A percentile compares a stretch with the other conserved stretches of the same genome.
Evolutionary conservation across 2,113 vertebrate genomes (phyloP).

Genomic region (Colius striatus): DNA sequence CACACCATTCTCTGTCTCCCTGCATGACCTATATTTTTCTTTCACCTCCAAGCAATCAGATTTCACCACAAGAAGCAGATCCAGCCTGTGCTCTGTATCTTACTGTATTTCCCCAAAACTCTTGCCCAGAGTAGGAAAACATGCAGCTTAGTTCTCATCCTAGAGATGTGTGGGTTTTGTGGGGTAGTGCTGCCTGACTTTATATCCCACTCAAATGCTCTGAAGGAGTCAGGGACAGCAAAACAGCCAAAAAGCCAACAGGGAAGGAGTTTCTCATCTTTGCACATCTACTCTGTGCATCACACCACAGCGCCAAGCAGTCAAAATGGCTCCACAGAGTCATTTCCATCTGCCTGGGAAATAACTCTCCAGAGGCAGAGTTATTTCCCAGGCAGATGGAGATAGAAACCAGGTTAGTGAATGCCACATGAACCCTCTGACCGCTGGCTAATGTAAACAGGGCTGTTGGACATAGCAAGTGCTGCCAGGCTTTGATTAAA

Average conservation of each 20-base stretch:
- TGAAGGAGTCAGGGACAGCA: neutral
- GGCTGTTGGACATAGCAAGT: neutral
- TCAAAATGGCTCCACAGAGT: rapidly evolving
- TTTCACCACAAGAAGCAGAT: neutral
- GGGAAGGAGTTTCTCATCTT: neutral
- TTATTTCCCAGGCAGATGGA: neutral
- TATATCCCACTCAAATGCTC: neutral
- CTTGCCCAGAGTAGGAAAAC: neutral
- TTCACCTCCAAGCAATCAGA: neutral
- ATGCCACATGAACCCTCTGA: rapidly evolving
- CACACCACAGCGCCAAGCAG: neutral
- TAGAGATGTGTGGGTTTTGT: neutral
- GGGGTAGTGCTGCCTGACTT: neutral
- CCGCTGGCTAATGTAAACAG: neutral
- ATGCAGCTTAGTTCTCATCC: neutral
- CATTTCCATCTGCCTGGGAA: too few relatives aligned
- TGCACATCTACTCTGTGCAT: rapidly evolving
- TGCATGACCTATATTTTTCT: neutral
- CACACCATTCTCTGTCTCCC: neutral
- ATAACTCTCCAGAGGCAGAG: rapidly evolving
- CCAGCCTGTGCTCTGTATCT: neutral
- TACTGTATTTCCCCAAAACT: neutral
- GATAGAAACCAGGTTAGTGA: neutral
- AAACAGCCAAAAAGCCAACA: neutral
- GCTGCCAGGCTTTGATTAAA: conserved; percentile 47